Conservation (phyloP, 2,888 invertebrate genomes). For the Boloria selene region DNA sequence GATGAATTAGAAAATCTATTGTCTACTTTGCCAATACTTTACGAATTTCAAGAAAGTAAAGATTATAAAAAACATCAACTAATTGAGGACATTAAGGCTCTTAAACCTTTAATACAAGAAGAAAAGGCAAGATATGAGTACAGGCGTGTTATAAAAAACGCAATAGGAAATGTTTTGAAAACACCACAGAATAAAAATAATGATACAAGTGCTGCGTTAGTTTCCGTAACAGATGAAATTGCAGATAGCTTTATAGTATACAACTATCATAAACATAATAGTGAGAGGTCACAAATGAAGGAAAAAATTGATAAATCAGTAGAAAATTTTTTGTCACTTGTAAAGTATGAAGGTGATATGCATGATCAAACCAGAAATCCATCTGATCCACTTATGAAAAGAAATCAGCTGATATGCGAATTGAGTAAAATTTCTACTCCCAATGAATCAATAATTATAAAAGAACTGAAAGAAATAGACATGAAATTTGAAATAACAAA, state of each 20-base stretch:
- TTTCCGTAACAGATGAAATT: conserved; percentile 48
- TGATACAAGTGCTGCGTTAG: conserved; percentile 9
- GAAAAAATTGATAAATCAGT: conserved; percentile 50
- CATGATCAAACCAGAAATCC: neutral
- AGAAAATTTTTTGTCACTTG: conserved; percentile 42
- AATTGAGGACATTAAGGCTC: conserved; percentile 47
- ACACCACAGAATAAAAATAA: conserved; percentile 35
- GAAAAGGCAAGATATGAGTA: conserved; percentile 54
- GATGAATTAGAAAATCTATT: conserved; percentile 54
- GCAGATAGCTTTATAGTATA: conserved; percentile 57
- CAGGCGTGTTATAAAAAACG: conserved; percentile 52
- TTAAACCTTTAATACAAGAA: conserved; percentile 53
- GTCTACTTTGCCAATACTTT: conserved; percentile 45
- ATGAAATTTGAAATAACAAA: conserved; percentile 47
- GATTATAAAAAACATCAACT: conserved; percentile 49
- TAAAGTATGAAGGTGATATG: conserved; percentile 32
- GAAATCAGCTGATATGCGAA: conserved; percentile 60
- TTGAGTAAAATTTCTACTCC: conserved; percentile 46
- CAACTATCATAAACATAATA: conserved; percentile 49
- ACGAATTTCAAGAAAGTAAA: conserved; percentile 47
- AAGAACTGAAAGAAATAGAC: conserved; percentile 47
- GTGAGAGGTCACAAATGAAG: conserved; percentile 51
- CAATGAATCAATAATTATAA: conserved; percentile 36
- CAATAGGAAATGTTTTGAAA: conserved; percentile 49
- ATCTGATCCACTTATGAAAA: conserved; percentile 47